phyloP scores from a whole-genome alignment of 1,140 invertebrate species.

The Chionoecetes opilio region DNA sequence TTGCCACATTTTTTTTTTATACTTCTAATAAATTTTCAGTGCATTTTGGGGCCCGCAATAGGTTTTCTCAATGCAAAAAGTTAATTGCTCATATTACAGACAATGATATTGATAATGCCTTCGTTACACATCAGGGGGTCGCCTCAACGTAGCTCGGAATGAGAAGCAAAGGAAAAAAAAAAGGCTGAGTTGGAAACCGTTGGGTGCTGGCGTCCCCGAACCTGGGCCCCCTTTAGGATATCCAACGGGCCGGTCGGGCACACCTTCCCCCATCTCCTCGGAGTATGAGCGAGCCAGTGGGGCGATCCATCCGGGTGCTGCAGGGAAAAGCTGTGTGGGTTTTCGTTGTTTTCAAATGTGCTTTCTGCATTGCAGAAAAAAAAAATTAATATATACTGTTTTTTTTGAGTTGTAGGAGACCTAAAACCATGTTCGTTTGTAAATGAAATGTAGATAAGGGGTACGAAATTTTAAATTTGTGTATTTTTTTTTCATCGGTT shows the following conservation, averaged over 20 bases:
- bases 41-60: too few relatives aligned
- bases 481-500: not conserved
- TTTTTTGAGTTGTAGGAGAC: too few relatives aligned
- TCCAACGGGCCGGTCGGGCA: constrained; percentile 86
- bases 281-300: constrained; percentile 97
- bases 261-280: constrained; percentile 95
- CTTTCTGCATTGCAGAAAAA: not conserved
- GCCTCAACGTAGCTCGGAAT: constrained; percentile 85
- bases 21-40: too few relatives aligned
- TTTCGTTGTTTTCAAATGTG: not conserved
- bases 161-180: constrained; percentile 95
- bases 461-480: not conserved
- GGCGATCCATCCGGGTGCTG: constrained; percentile 93
- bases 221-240: constrained; percentile 90
- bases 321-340: constrained; percentile 84
- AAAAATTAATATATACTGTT: not conserved
- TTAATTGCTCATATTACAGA: too few relatives aligned
- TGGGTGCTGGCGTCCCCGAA: constrained; percentile 95
- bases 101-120: not conserved
- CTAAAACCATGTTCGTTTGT: not conserved
- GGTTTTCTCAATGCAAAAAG: too few relatives aligned
- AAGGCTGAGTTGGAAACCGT: constrained; percentile 94
- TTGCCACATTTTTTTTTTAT: too few relatives aligned
- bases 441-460: not conserved
- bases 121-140: constrained; percentile 56